Evolutionary conservation across 2,113 vertebrate genomes (phyloP), one percentile per base, ranked within the genome.

Genomic region (Seriola aureovittata): DNA sequence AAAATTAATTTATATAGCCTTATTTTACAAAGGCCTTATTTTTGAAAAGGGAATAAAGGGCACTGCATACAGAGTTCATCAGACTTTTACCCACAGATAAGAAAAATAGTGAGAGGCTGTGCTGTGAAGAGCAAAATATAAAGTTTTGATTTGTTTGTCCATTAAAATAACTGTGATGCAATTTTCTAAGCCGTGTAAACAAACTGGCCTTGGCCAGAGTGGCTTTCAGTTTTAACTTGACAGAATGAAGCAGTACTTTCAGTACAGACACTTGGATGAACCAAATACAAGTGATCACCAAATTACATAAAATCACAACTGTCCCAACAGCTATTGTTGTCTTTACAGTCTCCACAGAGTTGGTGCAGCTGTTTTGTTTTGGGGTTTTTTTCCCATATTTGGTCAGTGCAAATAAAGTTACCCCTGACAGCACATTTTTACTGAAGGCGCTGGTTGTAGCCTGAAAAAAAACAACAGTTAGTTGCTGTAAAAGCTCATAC

Each of bases 141-240:
- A 8, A 16, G 46, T 64, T 71, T 7, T 40, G 25, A 13, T 52
- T 68, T 12, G 6, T 70, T 52, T 57, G 38, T 59, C 7, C 38
- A 5, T 65, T 72, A 13, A 44, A 57, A 70, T 44, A 1, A 62
- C 25, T 32, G 71, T 55, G 57, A 44, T 23, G 21, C 36, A 21
- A 7, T 72, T 73, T 69, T 60, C 40, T 17, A 23, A 62, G 38
- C 16, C 50, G 36, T 59, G 50, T 65, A 44, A 62, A 48, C 38
- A 71, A 3, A 21, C 16, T 50, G 44, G 36, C 44, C 42, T 36
- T 57, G 54, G 34, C 50, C 29, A 36, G 42, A 75, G 60, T 72
- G 29, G n/a, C 17, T 80, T 70, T 72, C 36, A 65, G 1, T 59
- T 79, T 68, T 23, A 72, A 13, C 34, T 65, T 63, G 52, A 66